Base-by-base conservation (phyloP, 2,888 invertebrate genomes). In the Anthrax anthrax region DNA sequence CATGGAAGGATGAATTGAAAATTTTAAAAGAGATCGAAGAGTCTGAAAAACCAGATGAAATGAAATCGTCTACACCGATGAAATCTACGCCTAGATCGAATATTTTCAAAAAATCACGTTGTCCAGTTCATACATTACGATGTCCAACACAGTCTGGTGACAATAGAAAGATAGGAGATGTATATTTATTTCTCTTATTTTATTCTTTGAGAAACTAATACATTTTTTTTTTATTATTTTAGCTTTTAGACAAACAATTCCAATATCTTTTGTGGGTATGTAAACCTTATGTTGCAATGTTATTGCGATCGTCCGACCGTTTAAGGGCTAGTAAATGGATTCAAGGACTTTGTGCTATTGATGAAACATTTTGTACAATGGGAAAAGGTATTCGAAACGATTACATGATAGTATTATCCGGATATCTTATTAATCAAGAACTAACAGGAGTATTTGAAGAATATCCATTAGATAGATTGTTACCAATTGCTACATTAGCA, bases 341-440 rank as follows among this genome's bases (percentile, higher is more conserved):
- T 27, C 71, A 72, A 55, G 65, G 65, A n/a, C 58, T 75, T 4
- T 72, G 72, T 39, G 64, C 69, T 6, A 63, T 74, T 19, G 60
- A 65, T 17, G 27, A 23, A 27, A 64, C 57, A 1, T 52, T 61
- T 3, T 74, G 75, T 54, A 64, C 69, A 0, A 63, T 65, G 37
- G 71, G 73, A 70, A 71, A 71, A 53, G 70, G 69, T 3, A 63
- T 74, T n/a, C 60, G 74, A 17, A 75, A 75, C 54, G 74, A 75
- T 55, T 75, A 75, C 54, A 71, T 72, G 52, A 72, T 72, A 64
- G 67, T 71, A 2, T 57, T 75, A 2, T 55, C 71, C 46, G 72
- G 72, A 4, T 53, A 72, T 57, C 56, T 72, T 17, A 5, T 47
- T 9, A 54, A 54, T 46, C 48, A 52, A 14, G 56, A 70, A 48